Conservation (phyloP, 2,888 invertebrate species). For the Syritta pipiens region DNA sequence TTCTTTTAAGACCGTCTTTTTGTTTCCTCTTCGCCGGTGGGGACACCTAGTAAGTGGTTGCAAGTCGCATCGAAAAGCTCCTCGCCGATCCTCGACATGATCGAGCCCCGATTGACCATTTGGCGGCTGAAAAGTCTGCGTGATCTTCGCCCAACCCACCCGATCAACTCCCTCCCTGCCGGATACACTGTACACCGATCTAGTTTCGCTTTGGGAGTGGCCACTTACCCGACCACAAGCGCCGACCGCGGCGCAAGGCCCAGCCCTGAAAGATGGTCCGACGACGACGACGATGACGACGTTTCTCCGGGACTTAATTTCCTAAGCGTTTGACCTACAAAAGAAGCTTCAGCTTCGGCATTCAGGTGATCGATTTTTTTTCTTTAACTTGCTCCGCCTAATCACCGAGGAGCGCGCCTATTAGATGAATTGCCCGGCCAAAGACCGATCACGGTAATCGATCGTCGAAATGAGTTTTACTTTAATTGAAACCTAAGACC, state of each 20-base stretch:
- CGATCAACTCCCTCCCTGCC: neutral
- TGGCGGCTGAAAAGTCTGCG: too few relatives aligned
- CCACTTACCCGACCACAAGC: constrained; percentile 26
- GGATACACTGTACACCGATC: constrained; percentile 12
- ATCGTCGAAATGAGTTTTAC: constrained; percentile 53
- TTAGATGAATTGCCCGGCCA: constrained; percentile 45
- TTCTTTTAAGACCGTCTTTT: too few relatives aligned
- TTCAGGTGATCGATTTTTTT: constrained; percentile 11
- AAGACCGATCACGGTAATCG: constrained; percentile 56
- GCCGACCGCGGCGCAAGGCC: constrained; percentile 21
- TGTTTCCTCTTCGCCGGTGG: too few relatives aligned
- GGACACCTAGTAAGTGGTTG: too few relatives aligned
- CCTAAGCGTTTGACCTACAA: constrained; percentile 61
- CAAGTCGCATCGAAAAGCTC: too few relatives aligned
- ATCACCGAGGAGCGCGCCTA: constrained; percentile 28
- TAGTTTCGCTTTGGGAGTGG: constrained; percentile 52
- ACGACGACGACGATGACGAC: too few relatives aligned
- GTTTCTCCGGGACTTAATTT: constrained; percentile 38
- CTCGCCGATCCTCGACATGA: too few relatives aligned
- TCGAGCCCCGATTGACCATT: too few relatives aligned
- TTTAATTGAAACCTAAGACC: constrained; percentile 63
- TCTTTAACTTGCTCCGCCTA: constrained; percentile 12
- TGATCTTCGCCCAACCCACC: too few relatives aligned
- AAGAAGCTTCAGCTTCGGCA: too few relatives aligned
- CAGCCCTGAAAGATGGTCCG: constrained; percentile 59